Evolutionary conservation across 2,888 invertebrate species (phyloP), one percentile per base, ranked within the genome.

Genomic region (Plemyria rubiginata): DNA sequence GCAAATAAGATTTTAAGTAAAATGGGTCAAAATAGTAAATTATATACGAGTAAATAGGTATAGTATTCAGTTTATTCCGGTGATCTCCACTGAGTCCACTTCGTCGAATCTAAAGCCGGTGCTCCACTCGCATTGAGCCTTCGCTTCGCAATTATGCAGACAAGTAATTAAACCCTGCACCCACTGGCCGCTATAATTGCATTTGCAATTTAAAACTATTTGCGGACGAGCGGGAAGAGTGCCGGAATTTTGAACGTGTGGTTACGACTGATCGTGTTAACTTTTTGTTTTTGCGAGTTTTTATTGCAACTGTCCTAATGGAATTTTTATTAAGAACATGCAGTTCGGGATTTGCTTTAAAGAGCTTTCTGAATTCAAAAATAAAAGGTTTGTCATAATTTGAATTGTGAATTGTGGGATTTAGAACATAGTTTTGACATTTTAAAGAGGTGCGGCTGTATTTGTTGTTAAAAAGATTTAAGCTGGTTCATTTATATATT

Each of bases 171-270:
- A 79, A 78, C 73, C 74, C 74, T 67, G 77, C 71, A 70, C 68
- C 67, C 76, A 76, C 76, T 70, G 69, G 65, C 66, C 41, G 61
- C 56, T 67, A 74, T 79, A 79, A 80, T 81, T 79, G 77, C 79
- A 81, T 82, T 81, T 78, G 79, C 80, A 81, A 82, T 81, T 78
- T 81, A 79, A 81, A 82, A 78, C 77, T 76, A 80, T 79, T 76
- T 76, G 76, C 61, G 70, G 73, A 68, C 64, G 68, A 68, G 64
- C 68, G 68, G 36, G 36, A 11, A 11, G 36, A 55, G 59, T 51
- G 59, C 22, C 45, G 50, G 60, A 51, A 51, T 55, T 54, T 15
- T 50, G 60, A 51, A 38, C 53, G 53, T 54, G 50, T 36, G 60
- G 60, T 60, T 54, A 22, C 50, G 50, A 29, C 41, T 59, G 59